A percentile compares a stretch with the other conserved stretches of the same genome.
phyloP scores from a whole-genome alignment of 2,113 vertebrate species.

The Herpetotheres cachinnans region DNA sequence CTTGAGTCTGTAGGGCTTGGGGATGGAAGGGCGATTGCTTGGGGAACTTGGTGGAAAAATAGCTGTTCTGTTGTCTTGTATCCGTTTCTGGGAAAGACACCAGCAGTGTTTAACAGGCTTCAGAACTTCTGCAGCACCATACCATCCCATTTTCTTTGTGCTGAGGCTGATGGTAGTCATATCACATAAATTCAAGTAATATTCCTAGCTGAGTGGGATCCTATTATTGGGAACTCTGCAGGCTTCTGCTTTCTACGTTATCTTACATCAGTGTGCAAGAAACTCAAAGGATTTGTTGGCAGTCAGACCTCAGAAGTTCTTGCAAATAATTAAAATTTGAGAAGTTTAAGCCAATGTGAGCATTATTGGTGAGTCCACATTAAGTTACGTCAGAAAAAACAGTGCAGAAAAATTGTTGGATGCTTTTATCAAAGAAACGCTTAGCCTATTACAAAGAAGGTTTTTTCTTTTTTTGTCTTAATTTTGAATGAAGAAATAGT shows the following conservation, averaged over 20 bases:
- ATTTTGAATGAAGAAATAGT: background rate
- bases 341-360: background rate
- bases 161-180: background rate
- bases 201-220: background rate
- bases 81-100: background rate
- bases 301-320: background rate
- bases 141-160: background rate
- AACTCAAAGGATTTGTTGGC: background rate
- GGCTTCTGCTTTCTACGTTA: background rate
- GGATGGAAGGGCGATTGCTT: background rate
- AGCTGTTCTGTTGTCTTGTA: background rate
- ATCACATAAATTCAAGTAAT: background rate
- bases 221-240: background rate
- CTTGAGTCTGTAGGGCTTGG: background rate
- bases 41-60: background rate
- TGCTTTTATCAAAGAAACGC: background rate
- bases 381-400: background rate
- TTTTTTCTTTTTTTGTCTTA: background rate
- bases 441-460: background rate
- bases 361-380: background rate
- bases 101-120: background rate
- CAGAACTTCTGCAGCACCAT: background rate
- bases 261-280: background rate
- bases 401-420: background rate
- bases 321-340: background rate